These are phyloP conservation scores for Danaus chrysippus DNA, from an alignment of 2,888 invertebrate species.

Conservation along the genomic window DNA sequence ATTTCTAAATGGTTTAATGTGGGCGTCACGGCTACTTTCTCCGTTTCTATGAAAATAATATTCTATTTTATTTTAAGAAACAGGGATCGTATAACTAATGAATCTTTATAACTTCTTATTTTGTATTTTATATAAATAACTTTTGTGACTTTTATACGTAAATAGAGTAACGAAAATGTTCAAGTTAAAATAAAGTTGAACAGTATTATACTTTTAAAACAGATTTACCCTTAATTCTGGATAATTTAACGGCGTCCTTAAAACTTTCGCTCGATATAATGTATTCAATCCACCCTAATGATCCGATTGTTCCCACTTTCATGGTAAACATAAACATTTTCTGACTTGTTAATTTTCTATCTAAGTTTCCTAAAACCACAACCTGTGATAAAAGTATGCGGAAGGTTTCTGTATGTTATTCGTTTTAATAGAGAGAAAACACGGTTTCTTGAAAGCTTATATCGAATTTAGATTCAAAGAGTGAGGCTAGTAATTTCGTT, in stretches of 20 bases:
- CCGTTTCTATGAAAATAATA: slow-evolving; percentile 1
- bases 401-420: no score
- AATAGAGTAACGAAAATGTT: not conserved
- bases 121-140: no score
- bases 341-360: no score
- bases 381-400: no score
- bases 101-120: no score
- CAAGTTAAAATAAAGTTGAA: not conserved
- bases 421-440: no score
- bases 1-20: slow-evolving; percentile 6
- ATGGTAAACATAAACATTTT: slow-evolving; percentile 1
- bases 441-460: no score
- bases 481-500: no score
- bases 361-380: no score
- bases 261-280: not conserved
- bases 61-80: slow-evolving; percentile 2
- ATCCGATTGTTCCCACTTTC: not conserved
- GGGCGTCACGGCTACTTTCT: not conserved
- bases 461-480: no score
- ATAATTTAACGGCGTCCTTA: not conserved
- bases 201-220: not conserved
- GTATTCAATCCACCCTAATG: slow-evolving; percentile 1
- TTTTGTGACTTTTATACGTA: not conserved
- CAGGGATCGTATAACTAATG: not conserved
- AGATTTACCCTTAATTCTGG: slow-evolving; percentile 1